A percentile compares a stretch with the other conserved stretches of the same genome.
Conservation (phyloP, 2,888 invertebrate species). For the Pseudococcus longispinus region DNA sequence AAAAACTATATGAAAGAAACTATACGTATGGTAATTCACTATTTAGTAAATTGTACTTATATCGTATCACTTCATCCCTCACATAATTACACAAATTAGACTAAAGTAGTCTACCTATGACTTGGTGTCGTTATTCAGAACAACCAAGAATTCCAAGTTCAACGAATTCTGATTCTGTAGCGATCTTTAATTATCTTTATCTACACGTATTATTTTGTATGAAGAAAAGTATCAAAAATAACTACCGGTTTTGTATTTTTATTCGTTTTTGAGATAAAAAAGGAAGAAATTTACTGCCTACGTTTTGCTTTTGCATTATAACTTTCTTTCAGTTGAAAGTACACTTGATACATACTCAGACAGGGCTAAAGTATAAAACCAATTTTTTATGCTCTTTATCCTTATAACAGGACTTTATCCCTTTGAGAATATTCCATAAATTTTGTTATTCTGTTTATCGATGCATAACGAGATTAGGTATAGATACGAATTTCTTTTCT, state of each 20-base stretch:
- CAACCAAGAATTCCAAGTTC: too few species aligned
- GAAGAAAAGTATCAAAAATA: not conserved
- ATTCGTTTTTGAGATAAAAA: not conserved
- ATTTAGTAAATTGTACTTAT: too few species aligned
- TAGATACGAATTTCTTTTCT: constrained; percentile 33
- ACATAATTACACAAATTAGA: too few species aligned
- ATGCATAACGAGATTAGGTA: constrained; percentile 1
- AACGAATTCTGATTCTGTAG: too few species aligned
- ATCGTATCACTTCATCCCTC: too few species aligned
- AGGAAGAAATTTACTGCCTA: not conserved
- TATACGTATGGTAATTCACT: too few species aligned
- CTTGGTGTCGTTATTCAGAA: too few species aligned
- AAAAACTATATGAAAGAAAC: not conserved
- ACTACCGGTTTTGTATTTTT: not conserved
- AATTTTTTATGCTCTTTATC: constrained; percentile 30
- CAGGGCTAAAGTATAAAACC: constrained; percentile 14
- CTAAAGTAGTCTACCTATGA: too few species aligned
- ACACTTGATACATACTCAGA: not conserved
- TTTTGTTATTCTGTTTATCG: constrained; percentile 31
- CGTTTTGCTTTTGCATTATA: not conserved
- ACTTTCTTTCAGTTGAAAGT: not conserved
- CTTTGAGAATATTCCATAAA: constrained; percentile 37
- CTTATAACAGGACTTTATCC: constrained; percentile 15
- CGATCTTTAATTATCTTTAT: too few species aligned
- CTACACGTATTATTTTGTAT: not conserved